phyloP scores from a whole-genome alignment of 2,888 invertebrate genomes.

The Encarsia formosa region DNA sequence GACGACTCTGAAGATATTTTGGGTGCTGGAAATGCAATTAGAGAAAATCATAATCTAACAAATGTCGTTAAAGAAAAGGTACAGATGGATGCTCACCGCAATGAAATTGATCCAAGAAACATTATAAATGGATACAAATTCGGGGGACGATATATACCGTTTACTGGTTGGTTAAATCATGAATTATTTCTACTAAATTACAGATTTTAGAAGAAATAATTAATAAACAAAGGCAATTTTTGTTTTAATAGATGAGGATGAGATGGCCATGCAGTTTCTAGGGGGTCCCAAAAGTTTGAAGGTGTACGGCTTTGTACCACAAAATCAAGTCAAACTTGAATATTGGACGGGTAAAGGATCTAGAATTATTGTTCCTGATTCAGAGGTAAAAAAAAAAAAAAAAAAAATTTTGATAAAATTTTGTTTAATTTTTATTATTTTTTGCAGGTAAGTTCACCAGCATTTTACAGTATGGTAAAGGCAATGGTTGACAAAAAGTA shows the following conservation, averaged over 20 bases:
- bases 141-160: conserved; percentile 30
- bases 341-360: conserved; percentile 24
- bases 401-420: neutral
- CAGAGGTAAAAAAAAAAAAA: no score
- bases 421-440: neutral
- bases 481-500: conserved; percentile 21
- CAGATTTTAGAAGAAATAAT: conserved; percentile 1
- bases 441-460: conserved; percentile 12
- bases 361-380: conserved; percentile 21
- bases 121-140: conserved; percentile 32
- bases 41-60: neutral
- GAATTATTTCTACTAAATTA: neutral
- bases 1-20: neutral
- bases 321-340: conserved; percentile 23
- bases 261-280: conserved; percentile 14
- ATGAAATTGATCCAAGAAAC: conserved; percentile 20
- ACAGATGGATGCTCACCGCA: conserved; percentile 7
- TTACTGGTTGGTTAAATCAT: conserved; percentile 27
- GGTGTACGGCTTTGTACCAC: conserved; percentile 24
- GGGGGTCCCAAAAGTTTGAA: conserved; percentile 17
- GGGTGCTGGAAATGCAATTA: neutral
- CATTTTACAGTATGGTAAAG: conserved; percentile 25
- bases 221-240: neutral
- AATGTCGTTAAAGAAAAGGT: conserved; percentile 7
- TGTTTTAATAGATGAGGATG: conserved; percentile 20